Conservation (phyloP, 2,797 vertebrate species). For the Cirrhinus molitorella region DNA sequence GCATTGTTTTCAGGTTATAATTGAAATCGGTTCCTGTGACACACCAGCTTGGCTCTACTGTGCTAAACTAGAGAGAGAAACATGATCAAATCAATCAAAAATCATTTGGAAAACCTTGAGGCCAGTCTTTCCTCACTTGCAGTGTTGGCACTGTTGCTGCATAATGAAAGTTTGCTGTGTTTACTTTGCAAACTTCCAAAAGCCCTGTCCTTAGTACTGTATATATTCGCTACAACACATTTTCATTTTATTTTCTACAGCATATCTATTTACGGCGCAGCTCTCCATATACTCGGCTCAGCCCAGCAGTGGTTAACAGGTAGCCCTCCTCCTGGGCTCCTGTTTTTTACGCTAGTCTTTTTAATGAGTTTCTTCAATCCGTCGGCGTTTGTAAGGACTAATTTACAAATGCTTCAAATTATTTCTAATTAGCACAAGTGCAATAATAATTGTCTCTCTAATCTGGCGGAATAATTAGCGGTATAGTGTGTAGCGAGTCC, state of each 20-base stretch:
- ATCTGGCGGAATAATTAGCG: slow-evolving; percentile 90
- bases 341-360: slow-evolving; percentile 75
- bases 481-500: slow-evolving; percentile 78
- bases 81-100: neutral
- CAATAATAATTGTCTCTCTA: slow-evolving; percentile 90
- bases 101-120: neutral
- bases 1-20: neutral
- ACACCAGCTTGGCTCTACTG: neutral
- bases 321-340: slow-evolving; percentile 34
- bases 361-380: slow-evolving; percentile 89
- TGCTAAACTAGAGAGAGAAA: slow-evolving; percentile 1
- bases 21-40: neutral
- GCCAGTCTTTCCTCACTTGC: neutral
- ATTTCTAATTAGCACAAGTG: slow-evolving; percentile 95
- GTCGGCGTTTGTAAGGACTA: slow-evolving; percentile 84
- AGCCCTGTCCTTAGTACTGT: neutral
- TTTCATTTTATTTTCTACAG: neutral
- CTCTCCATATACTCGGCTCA: neutral
- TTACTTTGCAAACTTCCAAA: neutral
- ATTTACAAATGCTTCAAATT: slow-evolving; percentile 91
- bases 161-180: neutral
- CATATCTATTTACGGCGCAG: slow-evolving; percentile 1
- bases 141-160: neutral
- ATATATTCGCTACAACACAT: neutral
- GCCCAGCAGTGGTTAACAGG: slow-evolving; percentile 29